phyloP scores from a whole-genome alignment of 1,140 invertebrate species.

The Vanessa atalanta region DNA sequence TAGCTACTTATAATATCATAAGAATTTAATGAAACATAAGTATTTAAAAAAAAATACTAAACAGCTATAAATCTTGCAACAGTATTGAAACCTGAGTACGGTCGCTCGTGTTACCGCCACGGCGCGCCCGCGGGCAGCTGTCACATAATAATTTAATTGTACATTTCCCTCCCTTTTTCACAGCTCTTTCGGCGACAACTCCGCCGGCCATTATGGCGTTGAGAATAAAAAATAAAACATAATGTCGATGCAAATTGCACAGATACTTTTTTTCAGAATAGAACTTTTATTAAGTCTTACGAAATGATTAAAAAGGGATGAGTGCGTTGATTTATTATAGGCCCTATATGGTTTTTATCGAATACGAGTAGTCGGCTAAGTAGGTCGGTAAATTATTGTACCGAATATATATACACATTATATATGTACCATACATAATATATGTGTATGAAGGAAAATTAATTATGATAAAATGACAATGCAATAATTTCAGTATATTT shows the following conservation, averaged over 20 bases:
- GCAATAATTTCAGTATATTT: too few relatives aligned
- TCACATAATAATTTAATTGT: conserved; percentile 68
- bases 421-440: too few relatives aligned
- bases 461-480: too few relatives aligned
- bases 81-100: conserved; percentile 30
- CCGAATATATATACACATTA: too few relatives aligned
- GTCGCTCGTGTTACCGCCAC: conserved; percentile 15
- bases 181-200: conserved; percentile 50
- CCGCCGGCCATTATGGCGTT: conserved; percentile 39
- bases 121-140: conserved; percentile 45
- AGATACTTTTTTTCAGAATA: conserved; percentile 19
- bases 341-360: too few relatives aligned
- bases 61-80: conserved; percentile 9
- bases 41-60: neutral
- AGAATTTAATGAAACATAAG: neutral
- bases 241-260: conserved; percentile 14
- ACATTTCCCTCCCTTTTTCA: conserved; percentile 58
- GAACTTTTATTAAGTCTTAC: neutral
- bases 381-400: too few relatives aligned
- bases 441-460: too few relatives aligned
- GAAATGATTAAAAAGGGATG: too few relatives aligned
- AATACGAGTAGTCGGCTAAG: too few relatives aligned
- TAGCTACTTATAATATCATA: too few relatives aligned
- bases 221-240: conserved; percentile 39
- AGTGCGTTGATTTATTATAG: too few relatives aligned